These are phyloP conservation scores for Zosterops borbonicus DNA, from an alignment of 2,113 vertebrate genomes.

Conservation along the genomic window DNA sequence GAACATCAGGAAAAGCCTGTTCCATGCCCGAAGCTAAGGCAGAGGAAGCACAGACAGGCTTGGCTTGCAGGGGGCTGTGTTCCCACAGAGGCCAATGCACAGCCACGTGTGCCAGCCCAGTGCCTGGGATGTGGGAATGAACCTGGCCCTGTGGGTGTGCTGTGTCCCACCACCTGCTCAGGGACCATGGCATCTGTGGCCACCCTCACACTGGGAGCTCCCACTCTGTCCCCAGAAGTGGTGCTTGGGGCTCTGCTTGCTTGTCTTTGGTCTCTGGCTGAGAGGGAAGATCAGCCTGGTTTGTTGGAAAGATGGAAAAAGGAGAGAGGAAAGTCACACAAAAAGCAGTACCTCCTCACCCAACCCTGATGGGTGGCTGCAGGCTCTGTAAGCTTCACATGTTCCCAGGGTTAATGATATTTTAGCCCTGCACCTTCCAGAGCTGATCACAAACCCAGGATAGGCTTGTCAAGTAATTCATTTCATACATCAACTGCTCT, in stretches of 20 bases:
- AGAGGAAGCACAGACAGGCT: background rate
- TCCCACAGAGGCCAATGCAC: background rate
- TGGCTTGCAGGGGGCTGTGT: fast-evolving
- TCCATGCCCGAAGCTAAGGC: background rate
- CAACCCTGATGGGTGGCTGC: background rate
- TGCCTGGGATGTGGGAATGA: background rate
- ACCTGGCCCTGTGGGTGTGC: fast-evolving
- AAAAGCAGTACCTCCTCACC: background rate
- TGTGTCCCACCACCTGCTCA: fast-evolving
- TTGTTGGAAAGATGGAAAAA: background rate
- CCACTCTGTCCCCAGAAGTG: background rate
- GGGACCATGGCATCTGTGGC: fast-evolving
- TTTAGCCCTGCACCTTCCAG: background rate
- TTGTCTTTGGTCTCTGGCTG: background rate
- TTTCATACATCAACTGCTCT: background rate
- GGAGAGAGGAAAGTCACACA: background rate
- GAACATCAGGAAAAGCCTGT: constrained; percentile 13
- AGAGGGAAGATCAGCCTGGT: background rate
- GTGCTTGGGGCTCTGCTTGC: fast-evolving
- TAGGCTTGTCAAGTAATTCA: background rate
- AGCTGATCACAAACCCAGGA: background rate
- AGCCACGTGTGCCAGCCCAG: fast-evolving
- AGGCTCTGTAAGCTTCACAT: background rate
- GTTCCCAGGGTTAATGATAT: fast-evolving
- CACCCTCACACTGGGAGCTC: fast-evolving